Evolutionary conservation across 2,113 vertebrate genomes (phyloP).

Genomic region (Caranx melampygus): DNA sequence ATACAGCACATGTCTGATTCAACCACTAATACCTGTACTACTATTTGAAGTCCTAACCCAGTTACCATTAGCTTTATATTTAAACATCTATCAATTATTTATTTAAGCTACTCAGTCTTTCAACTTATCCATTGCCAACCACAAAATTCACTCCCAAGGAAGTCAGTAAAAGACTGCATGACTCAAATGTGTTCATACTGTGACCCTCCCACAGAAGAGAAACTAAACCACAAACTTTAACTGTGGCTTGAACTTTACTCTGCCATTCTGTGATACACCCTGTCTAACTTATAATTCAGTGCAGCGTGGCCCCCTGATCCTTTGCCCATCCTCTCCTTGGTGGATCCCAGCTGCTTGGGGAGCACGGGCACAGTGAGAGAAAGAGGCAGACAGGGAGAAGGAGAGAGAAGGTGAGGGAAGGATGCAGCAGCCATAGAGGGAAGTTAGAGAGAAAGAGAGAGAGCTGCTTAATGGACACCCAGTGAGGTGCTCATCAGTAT

Average conservation of each 20-base stretch:
- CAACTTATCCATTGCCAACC: neutral
- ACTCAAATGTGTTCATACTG: slow-evolving; percentile 24
- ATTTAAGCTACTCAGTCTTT: neutral
- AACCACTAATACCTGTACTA: too few relatives aligned
- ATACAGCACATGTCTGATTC: neutral
- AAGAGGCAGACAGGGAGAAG: slow-evolving; percentile 2
- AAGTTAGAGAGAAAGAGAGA: slow-evolving; percentile 29
- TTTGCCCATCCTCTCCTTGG: slow-evolving; percentile 28
- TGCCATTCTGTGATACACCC: slow-evolving; percentile 60
- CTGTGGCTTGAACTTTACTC: slow-evolving; percentile 42
- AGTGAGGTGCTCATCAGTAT: slow-evolving; percentile 81
- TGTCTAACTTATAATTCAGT: slow-evolving; percentile 55
- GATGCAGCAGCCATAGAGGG: slow-evolving; percentile 38
- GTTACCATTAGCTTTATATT: neutral
- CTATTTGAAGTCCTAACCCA: neutral
- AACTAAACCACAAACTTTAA: slow-evolving; percentile 45
- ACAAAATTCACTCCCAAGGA: neutral
- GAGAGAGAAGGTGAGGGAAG: slow-evolving; percentile 28
- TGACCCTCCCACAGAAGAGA: slow-evolving; percentile 4
- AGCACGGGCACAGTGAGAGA: slow-evolving; percentile 28
- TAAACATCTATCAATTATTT: neutral
- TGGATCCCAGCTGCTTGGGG: slow-evolving; percentile 61
- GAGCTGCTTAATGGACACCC: slow-evolving; percentile 73
- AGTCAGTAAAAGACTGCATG: slow-evolving; percentile 12
- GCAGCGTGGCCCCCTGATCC: slow-evolving; percentile 46